Percentiles rank a stretch among this genome's conserved stretches.
phyloP scores from a whole-genome alignment of 2,888 invertebrate genomes.

The Xestia sexstrigata region DNA sequence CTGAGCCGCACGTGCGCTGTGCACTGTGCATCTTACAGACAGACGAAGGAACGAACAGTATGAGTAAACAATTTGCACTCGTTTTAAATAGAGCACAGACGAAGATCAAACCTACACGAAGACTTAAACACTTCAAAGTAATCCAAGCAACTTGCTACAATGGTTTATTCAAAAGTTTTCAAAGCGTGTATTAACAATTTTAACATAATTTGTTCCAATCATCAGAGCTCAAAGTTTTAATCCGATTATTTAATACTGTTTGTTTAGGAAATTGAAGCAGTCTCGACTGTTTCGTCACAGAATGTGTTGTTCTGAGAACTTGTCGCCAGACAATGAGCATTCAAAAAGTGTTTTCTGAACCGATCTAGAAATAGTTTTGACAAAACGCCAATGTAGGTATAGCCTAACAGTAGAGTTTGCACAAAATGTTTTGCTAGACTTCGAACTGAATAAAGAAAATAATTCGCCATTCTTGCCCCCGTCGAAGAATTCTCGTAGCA shows the following conservation, averaged over 20 bases:
- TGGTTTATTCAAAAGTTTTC: slow-evolving; percentile 53
- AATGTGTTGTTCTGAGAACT: slow-evolving; percentile 34
- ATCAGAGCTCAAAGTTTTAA: slow-evolving; percentile 50
- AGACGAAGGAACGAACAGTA: slow-evolving; percentile 26
- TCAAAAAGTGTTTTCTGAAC: slow-evolving; percentile 46
- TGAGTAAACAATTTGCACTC: slow-evolving; percentile 59
- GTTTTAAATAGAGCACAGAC: slow-evolving; percentile 32
- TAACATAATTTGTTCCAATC: slow-evolving; percentile 54
- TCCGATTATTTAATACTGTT: slow-evolving; percentile 50
- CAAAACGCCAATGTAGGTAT: slow-evolving; percentile 59
- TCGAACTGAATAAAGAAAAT: slow-evolving; percentile 53
- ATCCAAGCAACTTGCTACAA: slow-evolving; percentile 43
- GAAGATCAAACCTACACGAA: slow-evolving; percentile 41
- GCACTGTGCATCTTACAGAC: slow-evolving; percentile 26
- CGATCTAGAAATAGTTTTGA: slow-evolving; percentile 63
- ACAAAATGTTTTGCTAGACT: slow-evolving; percentile 44
- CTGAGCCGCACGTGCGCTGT: slow-evolving; percentile 43
- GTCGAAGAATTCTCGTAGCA: slow-evolving; percentile 38
- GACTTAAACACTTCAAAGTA: slow-evolving; percentile 45
- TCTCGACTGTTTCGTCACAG: slow-evolving; percentile 17
- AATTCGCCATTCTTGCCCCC: slow-evolving; percentile 54
- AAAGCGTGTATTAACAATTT: slow-evolving; percentile 53
- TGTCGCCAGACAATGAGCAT: slow-evolving; percentile 48
- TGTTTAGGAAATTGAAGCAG: slow-evolving; percentile 44
- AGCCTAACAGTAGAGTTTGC: slow-evolving; percentile 35